These are phyloP conservation scores for Seriola dumerili DNA, from an alignment of 2,113 vertebrate species.

Conservation along the genomic window DNA sequence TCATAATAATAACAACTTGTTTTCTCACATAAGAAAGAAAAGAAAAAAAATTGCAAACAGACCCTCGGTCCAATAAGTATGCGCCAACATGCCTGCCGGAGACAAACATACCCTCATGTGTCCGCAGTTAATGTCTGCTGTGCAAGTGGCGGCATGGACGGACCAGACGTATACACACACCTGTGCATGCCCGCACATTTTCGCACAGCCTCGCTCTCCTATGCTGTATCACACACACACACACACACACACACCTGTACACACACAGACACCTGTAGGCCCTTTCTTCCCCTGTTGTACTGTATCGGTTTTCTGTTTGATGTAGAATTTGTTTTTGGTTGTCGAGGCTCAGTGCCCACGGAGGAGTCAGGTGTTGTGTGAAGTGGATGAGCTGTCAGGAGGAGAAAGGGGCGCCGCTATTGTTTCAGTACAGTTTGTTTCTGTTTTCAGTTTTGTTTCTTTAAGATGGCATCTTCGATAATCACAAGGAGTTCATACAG, in stretches of 20 bases:
- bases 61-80: constrained; percentile 8
- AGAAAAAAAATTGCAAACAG: constrained; percentile 48
- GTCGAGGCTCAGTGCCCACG: constrained; percentile 36
- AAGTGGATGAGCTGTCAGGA: constrained; percentile 44
- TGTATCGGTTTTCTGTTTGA: constrained; percentile 70
- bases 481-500: not conserved
- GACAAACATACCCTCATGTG: constrained; percentile 61
- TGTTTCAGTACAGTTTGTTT: constrained; percentile 44
- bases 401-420: constrained; percentile 22
- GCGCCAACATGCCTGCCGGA: constrained; percentile 11
- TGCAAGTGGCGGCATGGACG: constrained; percentile 32
- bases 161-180: constrained; percentile 25
- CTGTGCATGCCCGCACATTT: constrained; percentile 19
- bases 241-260: constrained; percentile 6
- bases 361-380: constrained; percentile 53
- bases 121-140: constrained; percentile 17
- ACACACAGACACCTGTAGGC: constrained; percentile 61
- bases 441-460: not conserved
- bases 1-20: constrained; percentile 67
- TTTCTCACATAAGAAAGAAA: constrained; percentile 53
- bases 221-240: not conserved
- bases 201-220: not conserved
- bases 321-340: constrained; percentile 60
- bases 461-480: not conserved
- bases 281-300: constrained; percentile 27